Conservation (phyloP, 1,140 invertebrate species). For the Antheraea mylitta region DNA sequence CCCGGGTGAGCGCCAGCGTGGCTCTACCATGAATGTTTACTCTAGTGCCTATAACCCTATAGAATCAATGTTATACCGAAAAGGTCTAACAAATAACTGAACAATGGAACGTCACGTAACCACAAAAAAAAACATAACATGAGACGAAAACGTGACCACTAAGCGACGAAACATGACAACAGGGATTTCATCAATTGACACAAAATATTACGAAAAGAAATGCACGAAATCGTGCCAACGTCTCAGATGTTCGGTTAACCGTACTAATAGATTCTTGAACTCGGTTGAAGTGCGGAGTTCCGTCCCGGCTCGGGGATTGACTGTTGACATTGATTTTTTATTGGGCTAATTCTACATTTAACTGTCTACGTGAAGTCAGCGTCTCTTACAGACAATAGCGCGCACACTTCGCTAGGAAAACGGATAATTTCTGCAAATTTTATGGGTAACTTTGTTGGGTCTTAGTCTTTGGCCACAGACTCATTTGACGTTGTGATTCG, state of each 20-base stretch:
- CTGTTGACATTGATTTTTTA: constrained; percentile 1
- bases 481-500: too few species aligned
- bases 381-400: neutral
- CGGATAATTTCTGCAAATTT: too few species aligned
- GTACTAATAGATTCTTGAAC: neutral
- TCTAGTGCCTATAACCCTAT: too few species aligned
- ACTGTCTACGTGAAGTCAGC: neutral
- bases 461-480: too few species aligned
- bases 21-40: too few species aligned
- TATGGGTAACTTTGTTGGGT: too few species aligned
- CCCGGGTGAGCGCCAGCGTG: too few species aligned
- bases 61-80: too few species aligned
- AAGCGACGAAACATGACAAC: neutral
- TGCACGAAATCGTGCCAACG: neutral
- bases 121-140: neutral
- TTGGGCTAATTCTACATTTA: neutral
- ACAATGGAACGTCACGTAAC: neutral
- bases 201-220: neutral
- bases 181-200: neutral
- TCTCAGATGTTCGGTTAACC: neutral
- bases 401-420: neutral
- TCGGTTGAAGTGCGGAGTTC: neutral
- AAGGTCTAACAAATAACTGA: too few species aligned
- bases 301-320: neutral
- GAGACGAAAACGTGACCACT: neutral